These are phyloP conservation scores for Ericerus pela DNA, from an alignment of 1,140 invertebrate species.

Conservation along the genomic window DNA sequence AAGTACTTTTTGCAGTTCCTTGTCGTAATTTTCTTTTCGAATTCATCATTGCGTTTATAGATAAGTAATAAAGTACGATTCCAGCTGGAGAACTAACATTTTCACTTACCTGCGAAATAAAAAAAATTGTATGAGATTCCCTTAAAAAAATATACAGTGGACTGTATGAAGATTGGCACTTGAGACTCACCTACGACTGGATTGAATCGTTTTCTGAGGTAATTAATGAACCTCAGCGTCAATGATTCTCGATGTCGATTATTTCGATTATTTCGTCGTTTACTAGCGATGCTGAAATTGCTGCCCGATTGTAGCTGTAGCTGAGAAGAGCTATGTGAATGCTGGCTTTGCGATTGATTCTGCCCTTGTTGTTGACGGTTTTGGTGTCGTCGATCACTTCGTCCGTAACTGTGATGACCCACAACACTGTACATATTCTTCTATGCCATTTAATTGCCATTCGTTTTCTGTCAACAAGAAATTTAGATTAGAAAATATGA, in stretches of 20 bases:
- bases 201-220: conserved; percentile 20
- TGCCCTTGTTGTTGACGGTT: not conserved
- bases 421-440: conserved; percentile 3
- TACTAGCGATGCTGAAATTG: not conserved
- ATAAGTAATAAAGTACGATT: no score
- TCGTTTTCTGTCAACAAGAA: no score
- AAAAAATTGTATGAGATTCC: no score
- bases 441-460: no score
- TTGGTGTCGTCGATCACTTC: not conserved
- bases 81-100: no score
- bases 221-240: conserved; percentile 19
- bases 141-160: no score
- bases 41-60: no score
- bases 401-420: not conserved
- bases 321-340: not conserved
- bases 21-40: no score
- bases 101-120: no score
- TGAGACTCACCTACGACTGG: conserved; percentile 19
- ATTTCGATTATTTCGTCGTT: not conserved
- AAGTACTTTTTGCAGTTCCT: no score
- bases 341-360: not conserved
- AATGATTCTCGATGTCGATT: conserved; percentile 15
- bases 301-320: conserved; percentile 1
- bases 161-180: no score
- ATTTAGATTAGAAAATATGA: no score